Evolutionary conservation across 1,140 invertebrate genomes (phyloP).

Genomic region (Lepeophtheirus salmonis): DNA sequence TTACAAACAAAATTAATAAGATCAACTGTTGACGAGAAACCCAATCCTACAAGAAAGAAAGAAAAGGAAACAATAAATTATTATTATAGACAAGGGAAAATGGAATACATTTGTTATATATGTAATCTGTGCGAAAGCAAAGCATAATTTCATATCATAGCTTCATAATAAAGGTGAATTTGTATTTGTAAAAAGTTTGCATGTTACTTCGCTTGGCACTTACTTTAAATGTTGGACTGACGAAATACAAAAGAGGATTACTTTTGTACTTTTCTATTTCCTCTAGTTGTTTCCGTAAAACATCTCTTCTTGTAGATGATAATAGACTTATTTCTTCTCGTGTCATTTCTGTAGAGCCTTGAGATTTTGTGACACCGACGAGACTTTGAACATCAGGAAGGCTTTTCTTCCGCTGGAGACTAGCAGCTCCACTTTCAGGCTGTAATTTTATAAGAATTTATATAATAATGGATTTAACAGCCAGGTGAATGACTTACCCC

Average conservation of each 20-base stretch:
- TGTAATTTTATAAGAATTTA: too few relatives aligned
- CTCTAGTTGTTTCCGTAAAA: constrained; percentile 70
- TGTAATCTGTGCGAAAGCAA: too few relatives aligned
- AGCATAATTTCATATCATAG: too few relatives aligned
- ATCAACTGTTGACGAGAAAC: constrained; percentile 87
- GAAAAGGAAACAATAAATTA: too few relatives aligned
- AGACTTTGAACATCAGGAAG: constrained; percentile 74
- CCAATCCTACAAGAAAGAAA: constrained; percentile 85
- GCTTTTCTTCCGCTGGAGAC: constrained; percentile 73
- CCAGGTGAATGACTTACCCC: neutral
- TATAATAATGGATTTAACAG: neutral
- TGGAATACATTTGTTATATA: too few relatives aligned
- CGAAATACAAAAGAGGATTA: constrained; percentile 79
- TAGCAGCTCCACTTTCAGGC: too few relatives aligned
- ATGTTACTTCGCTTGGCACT: constrained; percentile 22
- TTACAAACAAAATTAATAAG: constrained; percentile 83
- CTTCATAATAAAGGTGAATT: too few relatives aligned
- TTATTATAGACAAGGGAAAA: too few relatives aligned
- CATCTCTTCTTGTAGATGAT: constrained; percentile 76
- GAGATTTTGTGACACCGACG: constrained; percentile 30
- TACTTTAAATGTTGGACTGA: constrained; percentile 93
- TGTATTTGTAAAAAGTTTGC: too few relatives aligned
- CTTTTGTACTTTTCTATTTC: constrained; percentile 73
- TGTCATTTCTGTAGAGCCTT: constrained; percentile 55
- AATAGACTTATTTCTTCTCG: constrained; percentile 84